These are phyloP conservation scores for Wiebesia pumilae DNA, from an alignment of 1,140 invertebrate species.

Conservation along the genomic window DNA sequence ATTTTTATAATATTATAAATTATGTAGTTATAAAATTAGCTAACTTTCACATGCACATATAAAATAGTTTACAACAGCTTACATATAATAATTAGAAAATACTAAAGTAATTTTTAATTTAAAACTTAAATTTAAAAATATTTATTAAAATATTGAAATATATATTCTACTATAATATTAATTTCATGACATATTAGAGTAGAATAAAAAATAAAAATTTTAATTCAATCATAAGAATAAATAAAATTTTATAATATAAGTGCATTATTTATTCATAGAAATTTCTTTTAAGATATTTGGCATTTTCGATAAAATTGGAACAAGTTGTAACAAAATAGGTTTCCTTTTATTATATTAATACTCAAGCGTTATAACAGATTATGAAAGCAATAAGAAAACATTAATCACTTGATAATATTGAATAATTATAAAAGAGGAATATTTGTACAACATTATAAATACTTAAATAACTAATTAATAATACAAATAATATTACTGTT, in stretches of 20 bases:
- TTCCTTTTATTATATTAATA: background rate
- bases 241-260: background rate
- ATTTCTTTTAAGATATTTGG: conserved; percentile 4
- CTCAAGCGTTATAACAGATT: background rate
- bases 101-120: too few species aligned
- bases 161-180: too few species aligned
- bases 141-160: too few species aligned
- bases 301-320: background rate
- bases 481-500: background rate
- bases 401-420: background rate
- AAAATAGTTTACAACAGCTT: too few species aligned
- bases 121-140: too few species aligned
- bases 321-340: background rate
- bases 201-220: background rate
- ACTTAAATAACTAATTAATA: background rate
- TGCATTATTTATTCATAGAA: background rate
- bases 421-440: background rate
- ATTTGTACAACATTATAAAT: background rate
- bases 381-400: background rate
- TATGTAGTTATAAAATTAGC: too few species aligned
- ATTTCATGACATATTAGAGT: background rate
- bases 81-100: too few species aligned
- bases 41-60: too few species aligned
- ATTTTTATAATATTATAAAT: too few species aligned
- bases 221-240: background rate